Base-by-base conservation (phyloP, 2,888 invertebrate genomes). In the Rambutsinella grinnellia region DNA sequence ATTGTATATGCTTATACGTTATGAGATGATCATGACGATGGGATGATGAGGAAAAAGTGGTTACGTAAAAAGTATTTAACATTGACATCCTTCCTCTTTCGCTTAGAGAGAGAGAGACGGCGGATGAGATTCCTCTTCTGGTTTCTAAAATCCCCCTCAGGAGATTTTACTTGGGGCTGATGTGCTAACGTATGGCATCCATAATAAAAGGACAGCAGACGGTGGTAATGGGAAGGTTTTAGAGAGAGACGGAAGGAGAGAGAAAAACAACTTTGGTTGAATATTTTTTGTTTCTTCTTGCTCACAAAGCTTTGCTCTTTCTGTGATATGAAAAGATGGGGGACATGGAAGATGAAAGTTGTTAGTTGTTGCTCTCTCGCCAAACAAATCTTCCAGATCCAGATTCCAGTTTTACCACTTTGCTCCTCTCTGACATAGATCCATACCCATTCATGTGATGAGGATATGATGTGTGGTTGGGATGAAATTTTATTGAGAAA, bases 21-120 rank as follows among this genome's bases (percentile, higher is more conserved):
- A 71, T 54, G 46, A n/a, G n/a, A 54, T 46, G 69, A 62, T 24
- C 68, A 61, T 27, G 74, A 61, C 21, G 74, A 62, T n/a, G n/a
- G 44, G 74, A 60, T 68, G 76, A 76, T 76, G 76, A 76, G 76
- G 76, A 76, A 76, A 74, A 76, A 76, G 76, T 76, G 76, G 76
- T 76, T 76, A 76, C 76, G 76, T 76, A 76, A 75, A 76, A 76
- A 69, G 69, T 69, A 68, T 76, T 76, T 69, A 76, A 76, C 76
- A 76, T 76, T 76, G 69, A 76, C 76, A 76, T 76, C 76, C 76
- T 76, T 76, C 76, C 76, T 75, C 75, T 68, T 69, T 68, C 68
- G 49, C 65, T 51, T 2, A n/a, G 56, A 56, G 61, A 54, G 54
- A 68, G 47, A 58, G 75, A 67, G 63, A 76, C 69, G 36, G 36